Evolutionary conservation across 1,140 invertebrate species (phyloP).

Genomic region (Cotesia chilonis): DNA sequence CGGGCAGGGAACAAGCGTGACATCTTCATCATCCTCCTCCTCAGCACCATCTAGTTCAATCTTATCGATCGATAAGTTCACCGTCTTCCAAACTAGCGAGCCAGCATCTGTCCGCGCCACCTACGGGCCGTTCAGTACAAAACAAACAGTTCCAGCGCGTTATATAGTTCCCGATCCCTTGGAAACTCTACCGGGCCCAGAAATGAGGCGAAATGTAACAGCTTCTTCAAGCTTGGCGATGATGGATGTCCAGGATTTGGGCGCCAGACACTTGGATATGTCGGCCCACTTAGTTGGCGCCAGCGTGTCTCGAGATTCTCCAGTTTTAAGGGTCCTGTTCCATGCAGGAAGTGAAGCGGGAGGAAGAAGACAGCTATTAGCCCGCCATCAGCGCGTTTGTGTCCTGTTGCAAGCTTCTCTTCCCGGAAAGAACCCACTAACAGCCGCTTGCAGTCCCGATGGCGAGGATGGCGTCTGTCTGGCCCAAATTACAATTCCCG

Average conservation of each 20-base stretch:
- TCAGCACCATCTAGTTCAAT: conserved; percentile 68
- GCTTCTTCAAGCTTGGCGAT: conserved; percentile 54
- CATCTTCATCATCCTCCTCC: conserved; percentile 54
- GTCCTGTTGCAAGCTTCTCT: conserved; percentile 78
- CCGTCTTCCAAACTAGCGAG: conserved; percentile 85
- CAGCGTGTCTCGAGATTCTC: conserved; percentile 84
- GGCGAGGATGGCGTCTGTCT: conserved; percentile 89
- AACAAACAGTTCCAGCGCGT: conserved; percentile 91
- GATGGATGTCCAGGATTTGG: conserved; percentile 73
- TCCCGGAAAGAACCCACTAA: conserved; percentile 68
- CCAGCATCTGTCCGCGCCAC: conserved; percentile 87
- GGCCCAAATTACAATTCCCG: conserved; percentile 82
- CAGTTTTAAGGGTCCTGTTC: conserved; percentile 87
- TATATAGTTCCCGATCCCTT: conserved; percentile 84
- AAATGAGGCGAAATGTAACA: conserved; percentile 49
- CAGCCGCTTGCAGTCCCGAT: conserved; percentile 86
- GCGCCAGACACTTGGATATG: conserved; percentile 82
- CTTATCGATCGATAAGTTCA: conserved; percentile 82
- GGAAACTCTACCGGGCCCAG: conserved; percentile 62
- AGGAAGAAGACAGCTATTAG: conserved; percentile 65
- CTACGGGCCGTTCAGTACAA: conserved; percentile 92
- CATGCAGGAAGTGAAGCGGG: conserved; percentile 85
- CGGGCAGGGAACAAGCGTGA: conserved; percentile 32
- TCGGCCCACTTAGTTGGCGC: conserved; percentile 88
- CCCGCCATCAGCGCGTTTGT: conserved; percentile 73